Evolutionary conservation across 2,113 vertebrate genomes (phyloP).

Genomic region (Heterotis niloticus): DNA sequence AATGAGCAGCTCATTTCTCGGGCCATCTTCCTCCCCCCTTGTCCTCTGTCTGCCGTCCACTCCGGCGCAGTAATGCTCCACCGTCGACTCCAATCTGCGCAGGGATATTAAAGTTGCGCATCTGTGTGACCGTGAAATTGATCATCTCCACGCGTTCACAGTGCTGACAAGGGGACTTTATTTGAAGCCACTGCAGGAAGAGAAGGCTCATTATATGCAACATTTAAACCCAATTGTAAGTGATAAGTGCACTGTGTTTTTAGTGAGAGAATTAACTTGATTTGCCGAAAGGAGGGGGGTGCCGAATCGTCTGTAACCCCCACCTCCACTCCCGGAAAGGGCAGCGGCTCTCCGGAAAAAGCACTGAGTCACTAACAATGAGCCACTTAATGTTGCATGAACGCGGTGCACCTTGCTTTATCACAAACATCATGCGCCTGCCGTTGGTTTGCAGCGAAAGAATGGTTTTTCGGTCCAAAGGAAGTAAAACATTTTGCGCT

Average conservation of each 20-base stretch:
- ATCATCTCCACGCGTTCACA: conserved; percentile 18
- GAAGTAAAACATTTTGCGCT: not conserved
- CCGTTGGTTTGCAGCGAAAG: not conserved
- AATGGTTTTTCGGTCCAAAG: not conserved
- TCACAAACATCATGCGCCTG: not conserved
- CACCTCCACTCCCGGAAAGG: not conserved
- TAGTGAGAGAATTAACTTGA: conserved; percentile 37
- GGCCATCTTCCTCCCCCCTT: not conserved
- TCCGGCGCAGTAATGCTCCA: not conserved
- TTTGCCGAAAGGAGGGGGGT: conserved; percentile 39
- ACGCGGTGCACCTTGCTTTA: too few species aligned
- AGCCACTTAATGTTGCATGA: not conserved
- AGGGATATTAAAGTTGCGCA: conserved; percentile 19
- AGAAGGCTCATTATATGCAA: conserved; percentile 36
- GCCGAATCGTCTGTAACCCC: conserved; percentile 24
- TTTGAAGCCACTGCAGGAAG: conserved; percentile 31
- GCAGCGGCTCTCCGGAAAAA: not conserved
- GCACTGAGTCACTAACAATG: not conserved
- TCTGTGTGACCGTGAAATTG: conserved; percentile 19
- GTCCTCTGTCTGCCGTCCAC: not conserved
- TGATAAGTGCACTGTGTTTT: conserved; percentile 37
- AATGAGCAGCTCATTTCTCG: not conserved
- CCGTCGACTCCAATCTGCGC: conserved; percentile 5
- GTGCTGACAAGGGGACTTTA: conserved; percentile 13
- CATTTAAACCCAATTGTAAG: conserved; percentile 37